A percentile compares a stretch with the other conserved stretches of the same genome.
These are phyloP conservation scores for Drosophila tanythrix DNA, from an alignment of 2,888 invertebrate species.

Conservation along the genomic window DNA sequence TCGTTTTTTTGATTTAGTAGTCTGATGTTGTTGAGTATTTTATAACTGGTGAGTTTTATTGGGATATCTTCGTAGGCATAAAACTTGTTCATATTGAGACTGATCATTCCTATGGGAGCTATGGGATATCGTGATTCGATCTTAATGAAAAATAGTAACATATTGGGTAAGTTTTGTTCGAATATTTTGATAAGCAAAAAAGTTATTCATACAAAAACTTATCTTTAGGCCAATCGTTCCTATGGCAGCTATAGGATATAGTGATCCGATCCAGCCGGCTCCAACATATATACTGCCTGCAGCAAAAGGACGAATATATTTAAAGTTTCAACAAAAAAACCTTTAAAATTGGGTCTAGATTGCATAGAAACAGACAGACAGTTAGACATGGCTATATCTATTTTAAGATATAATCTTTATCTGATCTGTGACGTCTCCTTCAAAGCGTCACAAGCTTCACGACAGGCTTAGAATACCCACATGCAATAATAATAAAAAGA, in stretches of 20 bases:
- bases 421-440: not conserved
- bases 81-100: not conserved
- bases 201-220: not conserved
- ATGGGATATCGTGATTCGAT: not conserved
- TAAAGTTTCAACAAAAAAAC: not conserved
- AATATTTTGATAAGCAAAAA: slow-evolving; percentile 10
- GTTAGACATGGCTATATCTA: not conserved
- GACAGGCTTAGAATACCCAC: not conserved
- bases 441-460: not conserved
- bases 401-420: not conserved
- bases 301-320: not conserved
- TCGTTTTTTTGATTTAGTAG: not conserved
- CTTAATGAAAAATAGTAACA: no score
- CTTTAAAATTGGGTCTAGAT: not conserved
- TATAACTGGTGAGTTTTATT: not conserved
- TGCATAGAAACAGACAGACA: not conserved
- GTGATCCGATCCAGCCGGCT: not conserved
- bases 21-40: not conserved
- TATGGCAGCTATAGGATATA: not conserved
- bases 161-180: not conserved
- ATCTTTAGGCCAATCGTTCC: not conserved
- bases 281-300: not conserved
- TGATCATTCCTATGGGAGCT: not conserved
- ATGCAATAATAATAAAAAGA: slow-evolving; percentile 15
- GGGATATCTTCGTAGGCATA: slow-evolving; percentile 14